Percentiles rank a stretch among this genome's conserved stretches.
These are phyloP conservation scores for Psophia crepitans DNA, from an alignment of 2,113 vertebrate species.

Conservation along the genomic window DNA sequence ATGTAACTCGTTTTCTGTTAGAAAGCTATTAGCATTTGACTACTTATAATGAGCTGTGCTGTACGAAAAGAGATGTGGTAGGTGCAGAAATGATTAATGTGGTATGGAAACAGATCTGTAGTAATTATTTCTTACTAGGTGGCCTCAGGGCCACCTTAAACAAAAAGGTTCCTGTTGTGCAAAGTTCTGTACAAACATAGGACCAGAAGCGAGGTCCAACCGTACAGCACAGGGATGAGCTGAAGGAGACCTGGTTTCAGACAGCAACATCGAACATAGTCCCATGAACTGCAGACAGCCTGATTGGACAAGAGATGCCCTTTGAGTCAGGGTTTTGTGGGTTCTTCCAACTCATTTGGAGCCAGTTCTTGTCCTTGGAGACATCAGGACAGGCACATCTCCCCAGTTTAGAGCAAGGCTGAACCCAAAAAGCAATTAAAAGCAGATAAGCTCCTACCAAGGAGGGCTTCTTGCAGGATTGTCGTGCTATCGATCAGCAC, in stretches of 20 bases:
- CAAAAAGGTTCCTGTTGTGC: background rate
- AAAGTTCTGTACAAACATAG: background rate
- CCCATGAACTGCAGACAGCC: background rate
- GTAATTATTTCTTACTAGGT: background rate
- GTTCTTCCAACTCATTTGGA: background rate
- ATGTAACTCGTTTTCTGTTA: background rate
- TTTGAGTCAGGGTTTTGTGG: background rate
- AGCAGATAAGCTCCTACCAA: background rate
- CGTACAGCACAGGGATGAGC: background rate
- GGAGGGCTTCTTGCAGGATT: background rate
- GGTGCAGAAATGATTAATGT: background rate
- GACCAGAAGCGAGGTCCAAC: background rate
- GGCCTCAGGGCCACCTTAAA: background rate
- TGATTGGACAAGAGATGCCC: background rate
- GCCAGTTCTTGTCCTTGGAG: background rate
- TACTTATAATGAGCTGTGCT: background rate
- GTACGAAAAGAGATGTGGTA: background rate
- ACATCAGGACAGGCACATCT: background rate
- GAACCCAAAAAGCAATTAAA: background rate
- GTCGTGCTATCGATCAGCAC: background rate
- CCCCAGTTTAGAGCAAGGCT: background rate
- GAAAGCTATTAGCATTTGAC: background rate
- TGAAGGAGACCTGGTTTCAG: background rate
- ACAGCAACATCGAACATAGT: background rate
- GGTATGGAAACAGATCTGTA: background rate